Percentiles rank a stretch among this genome's conserved stretches.
Evolutionary conservation across 1,140 invertebrate species (phyloP).

Genomic region (Bombus picipes): DNA sequence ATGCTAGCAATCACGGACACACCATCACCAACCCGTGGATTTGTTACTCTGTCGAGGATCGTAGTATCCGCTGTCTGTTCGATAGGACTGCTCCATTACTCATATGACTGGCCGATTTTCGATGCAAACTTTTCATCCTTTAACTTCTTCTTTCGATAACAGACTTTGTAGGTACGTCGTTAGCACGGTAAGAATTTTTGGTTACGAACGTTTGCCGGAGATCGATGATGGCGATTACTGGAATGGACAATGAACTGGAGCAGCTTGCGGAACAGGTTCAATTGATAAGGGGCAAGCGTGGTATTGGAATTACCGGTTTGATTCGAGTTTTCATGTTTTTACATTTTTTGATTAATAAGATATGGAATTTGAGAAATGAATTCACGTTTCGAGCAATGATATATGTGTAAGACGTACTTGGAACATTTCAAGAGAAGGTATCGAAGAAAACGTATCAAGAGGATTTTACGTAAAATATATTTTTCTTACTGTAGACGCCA

Average conservation of each 20-base stretch:
- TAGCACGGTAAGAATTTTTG: background rate
- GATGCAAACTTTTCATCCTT: too few species aligned
- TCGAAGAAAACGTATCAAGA: too few species aligned
- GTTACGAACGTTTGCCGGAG: background rate
- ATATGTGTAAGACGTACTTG: too few species aligned
- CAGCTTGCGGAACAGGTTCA: background rate
- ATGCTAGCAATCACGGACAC: background rate
- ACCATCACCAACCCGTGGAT: background rate
- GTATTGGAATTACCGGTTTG: background rate
- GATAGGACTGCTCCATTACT: background rate
- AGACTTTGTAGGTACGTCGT: background rate
- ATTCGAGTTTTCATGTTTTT: background rate
- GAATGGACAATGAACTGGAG: background rate
- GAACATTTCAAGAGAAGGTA: too few species aligned
- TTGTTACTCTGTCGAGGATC: background rate
- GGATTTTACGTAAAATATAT: too few species aligned
- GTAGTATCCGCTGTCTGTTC: background rate
- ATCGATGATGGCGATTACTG: background rate
- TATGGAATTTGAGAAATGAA: background rate
- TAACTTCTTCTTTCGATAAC: background rate
- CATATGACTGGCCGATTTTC: background rate
- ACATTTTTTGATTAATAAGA: background rate
- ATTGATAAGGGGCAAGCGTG: too few species aligned
- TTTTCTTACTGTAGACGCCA: fast-evolving
- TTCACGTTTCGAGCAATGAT: too few species aligned